Percentiles rank a stretch among this genome's conserved stretches.
phyloP scores from a whole-genome alignment of 2,113 vertebrate species.

The Carettochelys insculpta region DNA sequence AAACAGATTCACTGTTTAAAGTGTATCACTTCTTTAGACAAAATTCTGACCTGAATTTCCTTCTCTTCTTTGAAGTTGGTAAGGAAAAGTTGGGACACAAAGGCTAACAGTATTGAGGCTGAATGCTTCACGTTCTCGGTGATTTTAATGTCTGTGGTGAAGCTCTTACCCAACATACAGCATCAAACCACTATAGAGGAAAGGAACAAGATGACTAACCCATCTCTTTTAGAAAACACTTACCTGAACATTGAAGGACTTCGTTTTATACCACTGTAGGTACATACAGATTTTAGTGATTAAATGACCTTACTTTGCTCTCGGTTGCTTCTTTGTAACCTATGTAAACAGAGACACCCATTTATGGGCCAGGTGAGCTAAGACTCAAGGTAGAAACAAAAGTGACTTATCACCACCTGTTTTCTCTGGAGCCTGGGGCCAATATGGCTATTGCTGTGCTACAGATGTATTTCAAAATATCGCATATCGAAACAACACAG shows the following conservation, averaged over 20 bases:
- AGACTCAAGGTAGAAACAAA: background rate
- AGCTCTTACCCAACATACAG: background rate
- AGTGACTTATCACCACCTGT: background rate
- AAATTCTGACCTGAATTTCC: background rate
- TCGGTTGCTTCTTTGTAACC: background rate
- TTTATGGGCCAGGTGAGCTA: background rate
- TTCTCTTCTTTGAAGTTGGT: background rate
- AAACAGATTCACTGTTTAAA: background rate
- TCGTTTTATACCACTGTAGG: background rate
- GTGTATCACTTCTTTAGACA: background rate
- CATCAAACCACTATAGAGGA: background rate
- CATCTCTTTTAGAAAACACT: background rate
- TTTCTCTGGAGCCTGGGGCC: background rate
- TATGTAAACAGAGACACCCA: background rate
- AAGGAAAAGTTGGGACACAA: background rate
- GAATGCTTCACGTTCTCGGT: background rate
- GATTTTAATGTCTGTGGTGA: fast-evolving
- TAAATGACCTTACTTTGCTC: background rate
- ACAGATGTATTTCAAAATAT: no score
- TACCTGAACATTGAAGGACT: background rate
- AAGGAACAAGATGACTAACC: background rate
- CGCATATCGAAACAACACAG: no score
- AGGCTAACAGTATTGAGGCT: background rate
- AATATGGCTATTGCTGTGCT: no score
- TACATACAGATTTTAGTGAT: background rate